Conservation (phyloP, 2,113 vertebrate genomes). For the Cebus imitator region DNA sequence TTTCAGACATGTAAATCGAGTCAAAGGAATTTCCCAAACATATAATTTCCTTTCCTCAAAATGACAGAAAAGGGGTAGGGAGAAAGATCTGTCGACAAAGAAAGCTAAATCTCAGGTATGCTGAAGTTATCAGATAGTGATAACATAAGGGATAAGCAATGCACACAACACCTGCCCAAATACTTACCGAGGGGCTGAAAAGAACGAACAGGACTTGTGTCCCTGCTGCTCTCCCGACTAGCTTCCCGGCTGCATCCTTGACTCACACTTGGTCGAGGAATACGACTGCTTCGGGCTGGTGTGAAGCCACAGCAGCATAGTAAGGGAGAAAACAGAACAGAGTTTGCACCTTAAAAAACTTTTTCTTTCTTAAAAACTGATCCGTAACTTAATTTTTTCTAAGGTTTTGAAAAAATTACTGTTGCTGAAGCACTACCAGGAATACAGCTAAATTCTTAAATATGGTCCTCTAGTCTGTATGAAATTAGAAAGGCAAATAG, state of each 20-base stretch:
- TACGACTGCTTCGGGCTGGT: constrained; percentile 95
- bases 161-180: constrained; percentile 67
- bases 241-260: constrained; percentile 99
- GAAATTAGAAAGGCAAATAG: not conserved
- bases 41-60: not conserved
- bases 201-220: constrained; percentile 97
- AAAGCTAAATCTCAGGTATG: not conserved
- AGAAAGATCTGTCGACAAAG: not conserved
- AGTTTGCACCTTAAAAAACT: constrained; percentile 47
- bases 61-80: not conserved
- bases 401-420: not conserved
- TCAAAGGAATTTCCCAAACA: not conserved
- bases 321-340: constrained; percentile 80
- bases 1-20: not conserved
- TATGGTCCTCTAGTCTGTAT: not conserved
- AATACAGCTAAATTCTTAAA: not conserved
- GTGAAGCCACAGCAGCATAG: constrained; percentile 75
- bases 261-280: constrained; percentile 99
- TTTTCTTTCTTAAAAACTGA: not conserved
- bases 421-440: not conserved
- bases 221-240: constrained; percentile 98
- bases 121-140: not conserved
- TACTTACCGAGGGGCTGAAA: constrained; percentile 97
- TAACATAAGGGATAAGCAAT: constrained; percentile 32
- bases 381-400: not conserved